These are phyloP conservation scores for Dichetophora obliterata DNA, from an alignment of 2,888 invertebrate genomes.

Conservation along the genomic window DNA sequence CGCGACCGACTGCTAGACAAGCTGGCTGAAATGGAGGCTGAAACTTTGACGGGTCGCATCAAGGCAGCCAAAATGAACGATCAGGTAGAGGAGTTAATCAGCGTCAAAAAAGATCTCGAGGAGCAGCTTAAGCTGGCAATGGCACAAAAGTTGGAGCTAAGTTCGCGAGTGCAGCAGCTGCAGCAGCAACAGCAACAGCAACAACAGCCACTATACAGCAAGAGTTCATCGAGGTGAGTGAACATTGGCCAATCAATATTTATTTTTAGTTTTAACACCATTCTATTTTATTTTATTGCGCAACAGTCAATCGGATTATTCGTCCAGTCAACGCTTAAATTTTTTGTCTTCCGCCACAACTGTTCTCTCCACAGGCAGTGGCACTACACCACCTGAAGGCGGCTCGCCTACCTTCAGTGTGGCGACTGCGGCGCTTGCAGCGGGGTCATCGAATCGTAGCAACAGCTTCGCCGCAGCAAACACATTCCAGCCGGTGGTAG, in stretches of 20 bases:
- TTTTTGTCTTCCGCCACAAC: constrained; percentile 65
- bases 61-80: constrained; percentile 77
- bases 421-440: too few species aligned
- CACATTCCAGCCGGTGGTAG: constrained; percentile 62
- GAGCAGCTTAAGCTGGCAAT: constrained; percentile 74
- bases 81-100: constrained; percentile 74
- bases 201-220: constrained; percentile 53
- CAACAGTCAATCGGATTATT: constrained; percentile 64
- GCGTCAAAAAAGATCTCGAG: constrained; percentile 74
- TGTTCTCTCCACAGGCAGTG: constrained; percentile 62
- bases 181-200: constrained; percentile 67
- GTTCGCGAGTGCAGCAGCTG: constrained; percentile 73
- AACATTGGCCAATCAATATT: background rate
- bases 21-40: constrained; percentile 83
- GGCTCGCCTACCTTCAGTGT: background rate
- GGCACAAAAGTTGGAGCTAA: constrained; percentile 73
- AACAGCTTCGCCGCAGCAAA: constrained; percentile 41
- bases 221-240: constrained; percentile 67
- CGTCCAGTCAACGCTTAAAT: constrained; percentile 61
- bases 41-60: constrained; percentile 77
- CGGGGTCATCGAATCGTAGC: constrained; percentile 15
- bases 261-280: background rate
- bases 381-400: constrained; percentile 41
- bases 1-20: constrained; percentile 82
- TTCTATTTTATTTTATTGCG: constrained; percentile 16